Evolutionary conservation across 2,113 vertebrate species (phyloP), one percentile per base, ranked within the genome.

Genomic region (Nerophis lumbriciformis): DNA sequence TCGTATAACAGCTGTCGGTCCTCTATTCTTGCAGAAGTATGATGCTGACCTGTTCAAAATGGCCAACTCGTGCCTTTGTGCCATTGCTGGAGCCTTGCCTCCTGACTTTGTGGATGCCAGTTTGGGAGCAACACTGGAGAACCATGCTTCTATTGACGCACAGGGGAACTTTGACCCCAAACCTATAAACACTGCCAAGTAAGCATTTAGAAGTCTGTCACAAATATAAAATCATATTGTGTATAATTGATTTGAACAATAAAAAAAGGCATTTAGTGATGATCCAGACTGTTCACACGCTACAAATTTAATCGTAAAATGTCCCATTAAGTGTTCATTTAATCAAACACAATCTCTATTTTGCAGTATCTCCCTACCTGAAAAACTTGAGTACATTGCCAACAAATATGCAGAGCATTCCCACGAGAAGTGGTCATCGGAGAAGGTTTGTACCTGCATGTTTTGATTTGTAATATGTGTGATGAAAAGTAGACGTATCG

Each of bases 151-250:
- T 1, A 81, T 99, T 81, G 96, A 99, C 54, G 87, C 92, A 53
- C 92, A 99, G 72, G 96, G 96, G 74, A 95, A 98, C 90, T 99
- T 98, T 90, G 96, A 98, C 79, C 96, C 96, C 61, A 95, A 93
- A 78, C 94, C 96, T 21, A 90, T 97, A 77, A 96, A 78, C 82
- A 98, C 96, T 59, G 75, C 89, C 78, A 96, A 97, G 96, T 99
- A 77, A 94, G 95, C 91, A 48, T 13, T 49, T 28, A 48, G 14
- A 59, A 14, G 28, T 5, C 36, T 7, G 39, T 50, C 49, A 13
- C 21, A 5, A 35, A 65, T 6, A 53, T 36, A 48, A 48, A 63
- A 52, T 28, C 6, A 7, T n/a, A 14, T 10, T n/a, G n/a, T 6
- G 5, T 53, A 28, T 35, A 1, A 53, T 39, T 6, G 2, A 53